phyloP scores from a whole-genome alignment of 2,888 invertebrate genomes.

The Fabriciana adippe region DNA sequence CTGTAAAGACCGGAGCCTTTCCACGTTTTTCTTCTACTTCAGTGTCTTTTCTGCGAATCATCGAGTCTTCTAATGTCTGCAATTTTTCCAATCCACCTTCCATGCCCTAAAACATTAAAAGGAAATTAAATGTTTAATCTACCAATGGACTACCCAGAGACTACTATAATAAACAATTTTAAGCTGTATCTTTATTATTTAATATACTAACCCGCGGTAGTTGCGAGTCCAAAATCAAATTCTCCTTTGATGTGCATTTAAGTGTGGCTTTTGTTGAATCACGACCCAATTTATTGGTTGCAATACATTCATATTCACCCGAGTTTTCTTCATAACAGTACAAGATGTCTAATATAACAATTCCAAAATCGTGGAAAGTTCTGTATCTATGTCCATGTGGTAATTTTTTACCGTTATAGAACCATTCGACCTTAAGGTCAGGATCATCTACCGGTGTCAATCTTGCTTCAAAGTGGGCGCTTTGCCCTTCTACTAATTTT shows the following conservation, averaged over 20 bases:
- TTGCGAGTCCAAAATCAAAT: constrained; percentile 95
- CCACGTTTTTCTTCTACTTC: constrained; percentile 88
- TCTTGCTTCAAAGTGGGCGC: constrained; percentile 96
- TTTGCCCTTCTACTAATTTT: constrained; percentile 95
- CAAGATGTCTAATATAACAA: constrained; percentile 96
- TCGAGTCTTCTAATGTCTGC: constrained; percentile 94
- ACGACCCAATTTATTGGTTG: constrained; percentile 94
- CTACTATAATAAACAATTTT: too few relatives aligned
- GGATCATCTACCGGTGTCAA: constrained; percentile 97
- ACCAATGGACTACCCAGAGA: too few relatives aligned
- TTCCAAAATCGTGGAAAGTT: constrained; percentile 98
- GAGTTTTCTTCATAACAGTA: constrained; percentile 98
- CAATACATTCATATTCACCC: constrained; percentile 96
- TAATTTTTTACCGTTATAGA: constrained; percentile 94
- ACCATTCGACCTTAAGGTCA: constrained; percentile 97
- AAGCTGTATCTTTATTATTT: too few relatives aligned
- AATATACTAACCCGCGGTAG: constrained; percentile 88
- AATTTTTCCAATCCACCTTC: constrained; percentile 97
- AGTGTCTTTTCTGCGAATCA: constrained; percentile 89
- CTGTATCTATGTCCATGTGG: constrained; percentile 97
- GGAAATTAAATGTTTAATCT: not conserved
- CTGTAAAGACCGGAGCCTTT: constrained; percentile 94
- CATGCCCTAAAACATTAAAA: constrained; percentile 86
- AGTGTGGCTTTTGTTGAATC: constrained; percentile 92
- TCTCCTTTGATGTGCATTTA: constrained; percentile 93